Conservation (phyloP, 2,797 vertebrate genomes). For the Florisuga fusca region DNA sequence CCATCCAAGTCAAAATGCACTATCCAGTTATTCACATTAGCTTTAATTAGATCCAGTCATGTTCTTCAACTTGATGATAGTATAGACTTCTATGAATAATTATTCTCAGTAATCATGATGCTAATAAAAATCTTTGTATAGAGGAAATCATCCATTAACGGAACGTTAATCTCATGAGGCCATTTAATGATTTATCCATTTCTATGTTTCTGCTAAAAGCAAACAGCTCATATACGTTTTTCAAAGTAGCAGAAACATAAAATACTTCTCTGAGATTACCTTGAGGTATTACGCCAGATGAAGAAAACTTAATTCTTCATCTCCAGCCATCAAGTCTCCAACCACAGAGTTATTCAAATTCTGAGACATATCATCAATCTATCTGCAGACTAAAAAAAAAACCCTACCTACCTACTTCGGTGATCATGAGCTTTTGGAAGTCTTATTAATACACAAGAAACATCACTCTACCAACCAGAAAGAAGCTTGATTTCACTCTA, state of each 20-base stretch:
- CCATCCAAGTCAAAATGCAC: constrained; percentile 23
- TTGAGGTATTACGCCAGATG: not conserved
- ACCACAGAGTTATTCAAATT: not conserved
- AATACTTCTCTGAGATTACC: not conserved
- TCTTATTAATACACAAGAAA: not conserved
- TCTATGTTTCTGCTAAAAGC: constrained; percentile 34
- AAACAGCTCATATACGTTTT: not conserved
- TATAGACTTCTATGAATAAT: constrained; percentile 48
- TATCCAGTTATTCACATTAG: not conserved
- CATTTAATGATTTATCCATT: constrained; percentile 51
- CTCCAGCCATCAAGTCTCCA: not conserved
- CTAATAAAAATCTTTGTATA: constrained; percentile 63
- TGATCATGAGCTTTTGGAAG: not conserved
- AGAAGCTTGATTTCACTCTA: not conserved
- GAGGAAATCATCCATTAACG: constrained; percentile 48
- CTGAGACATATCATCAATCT: not conserved
- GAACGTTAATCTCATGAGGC: constrained; percentile 32
- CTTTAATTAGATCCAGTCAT: constrained; percentile 49
- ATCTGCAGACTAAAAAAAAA: not conserved
- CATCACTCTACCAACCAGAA: not conserved
- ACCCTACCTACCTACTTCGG: not conserved
- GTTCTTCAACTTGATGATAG: constrained; percentile 25
- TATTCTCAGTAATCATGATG: constrained; percentile 43
- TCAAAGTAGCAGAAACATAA: constrained; percentile 3
- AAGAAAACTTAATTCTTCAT: not conserved